Conservation (phyloP, 2,888 invertebrate species). For the Tinea pellionella region DNA sequence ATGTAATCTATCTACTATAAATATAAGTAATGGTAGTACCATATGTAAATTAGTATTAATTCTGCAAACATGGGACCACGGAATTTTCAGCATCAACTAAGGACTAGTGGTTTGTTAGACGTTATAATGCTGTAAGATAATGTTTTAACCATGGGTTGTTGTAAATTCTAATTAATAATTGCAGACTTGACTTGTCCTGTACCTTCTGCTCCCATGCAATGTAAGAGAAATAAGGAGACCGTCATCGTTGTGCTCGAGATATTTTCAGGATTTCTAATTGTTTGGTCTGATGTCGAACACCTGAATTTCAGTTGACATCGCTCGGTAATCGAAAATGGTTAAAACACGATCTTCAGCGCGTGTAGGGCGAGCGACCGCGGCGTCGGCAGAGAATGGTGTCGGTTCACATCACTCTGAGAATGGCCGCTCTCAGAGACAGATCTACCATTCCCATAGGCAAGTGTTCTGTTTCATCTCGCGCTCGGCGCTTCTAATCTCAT, state of each 20-base stretch:
- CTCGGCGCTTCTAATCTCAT: conserved; percentile 83
- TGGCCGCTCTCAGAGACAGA: conserved; percentile 52
- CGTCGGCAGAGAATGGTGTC: conserved; percentile 56
- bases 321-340: conserved; percentile 67
- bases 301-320: conserved; percentile 66
- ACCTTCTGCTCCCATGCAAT: conserved; percentile 31
- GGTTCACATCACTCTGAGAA: conserved; percentile 53
- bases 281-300: conserved; percentile 35
- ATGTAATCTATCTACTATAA: too few species aligned
- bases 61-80: neutral
- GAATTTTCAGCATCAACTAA: conserved; percentile 34
- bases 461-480: conserved; percentile 35
- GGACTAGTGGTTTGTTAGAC: conserved; percentile 44
- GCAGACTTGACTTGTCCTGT: conserved; percentile 42
- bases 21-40: neutral
- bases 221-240: conserved; percentile 63
- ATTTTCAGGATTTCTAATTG: conserved; percentile 47
- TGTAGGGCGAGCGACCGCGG: conserved; percentile 54
- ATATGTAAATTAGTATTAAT: neutral
- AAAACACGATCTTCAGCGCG: conserved; percentile 69
- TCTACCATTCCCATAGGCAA: conserved; percentile 47
- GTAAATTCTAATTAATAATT: conserved; percentile 41
- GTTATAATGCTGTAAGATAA: conserved; percentile 54
- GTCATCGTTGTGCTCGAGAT: conserved; percentile 35
- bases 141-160: conserved; percentile 69